Evolutionary conservation across 92 coral and sea anemone species (phyloP).

Genomic region (Hydrozoanthus gracilis): DNA sequence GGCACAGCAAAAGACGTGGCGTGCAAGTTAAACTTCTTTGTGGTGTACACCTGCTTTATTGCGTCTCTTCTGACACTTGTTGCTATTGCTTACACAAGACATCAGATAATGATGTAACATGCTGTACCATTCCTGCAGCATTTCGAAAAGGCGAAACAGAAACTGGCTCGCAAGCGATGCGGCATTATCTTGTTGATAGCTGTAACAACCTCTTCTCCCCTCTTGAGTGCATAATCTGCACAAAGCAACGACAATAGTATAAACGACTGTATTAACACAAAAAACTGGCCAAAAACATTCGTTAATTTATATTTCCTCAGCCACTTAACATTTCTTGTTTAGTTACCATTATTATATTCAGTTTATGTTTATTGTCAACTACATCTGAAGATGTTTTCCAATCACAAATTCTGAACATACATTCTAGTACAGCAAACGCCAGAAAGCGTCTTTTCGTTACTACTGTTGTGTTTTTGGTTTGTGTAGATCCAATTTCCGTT

Average conservation of each 20-base stretch:
- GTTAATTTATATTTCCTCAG: background rate
- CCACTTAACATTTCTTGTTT: background rate
- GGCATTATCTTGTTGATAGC: conserved; percentile 16
- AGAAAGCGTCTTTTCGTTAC: background rate
- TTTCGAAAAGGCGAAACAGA: background rate
- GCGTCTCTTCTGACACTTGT: conserved; percentile 5
- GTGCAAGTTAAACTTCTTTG: conserved; percentile 1
- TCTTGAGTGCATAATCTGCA: background rate
- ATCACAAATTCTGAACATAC: background rate
- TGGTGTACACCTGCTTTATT: background rate
- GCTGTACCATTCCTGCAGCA: background rate
- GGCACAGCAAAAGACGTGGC: background rate
- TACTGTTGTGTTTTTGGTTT: background rate
- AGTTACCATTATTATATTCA: background rate
- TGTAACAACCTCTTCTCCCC: background rate
- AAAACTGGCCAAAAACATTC: conserved; percentile 5
- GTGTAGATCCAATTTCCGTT: background rate
- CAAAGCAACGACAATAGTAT: background rate
- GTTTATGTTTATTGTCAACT: background rate
- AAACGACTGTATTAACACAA: background rate
- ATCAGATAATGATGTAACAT: background rate
- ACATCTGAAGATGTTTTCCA: background rate
- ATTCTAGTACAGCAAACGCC: background rate
- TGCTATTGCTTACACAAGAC: conserved; percentile 19
- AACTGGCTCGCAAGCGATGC: conserved; percentile 14